A percentile compares a stretch with the other conserved stretches of the same genome.
phyloP scores from a whole-genome alignment of 2,797 vertebrate genomes.

The Malurus splendens region DNA sequence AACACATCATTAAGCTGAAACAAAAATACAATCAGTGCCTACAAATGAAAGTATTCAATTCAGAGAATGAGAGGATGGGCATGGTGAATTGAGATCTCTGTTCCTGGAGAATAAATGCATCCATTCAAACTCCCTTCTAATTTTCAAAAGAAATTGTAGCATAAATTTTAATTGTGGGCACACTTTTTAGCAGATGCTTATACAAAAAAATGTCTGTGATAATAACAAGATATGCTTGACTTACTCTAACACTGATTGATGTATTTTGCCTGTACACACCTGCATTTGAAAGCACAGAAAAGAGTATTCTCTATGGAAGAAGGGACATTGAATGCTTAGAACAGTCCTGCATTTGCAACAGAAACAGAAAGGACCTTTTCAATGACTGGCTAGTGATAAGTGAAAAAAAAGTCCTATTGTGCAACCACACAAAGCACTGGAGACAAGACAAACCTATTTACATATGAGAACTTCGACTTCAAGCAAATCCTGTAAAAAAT shows the following conservation, averaged over 20 bases:
- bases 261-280: background rate
- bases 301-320: background rate
- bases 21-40: background rate
- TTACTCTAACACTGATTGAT: background rate
- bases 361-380: slow-evolving; percentile 33
- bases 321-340: background rate
- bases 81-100: background rate
- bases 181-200: background rate
- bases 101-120: background rate
- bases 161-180: background rate
- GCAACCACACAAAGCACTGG: slow-evolving; percentile 6
- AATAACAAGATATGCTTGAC: background rate
- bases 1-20: background rate
- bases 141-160: background rate
- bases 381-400: background rate
- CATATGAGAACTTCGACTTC: slow-evolving; percentile 22
- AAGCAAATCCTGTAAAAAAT: background rate
- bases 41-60: background rate
- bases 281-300: background rate
- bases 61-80: background rate
- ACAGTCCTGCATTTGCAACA: slow-evolving; percentile 8
- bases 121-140: background rate
- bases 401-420: slow-evolving; percentile 7
- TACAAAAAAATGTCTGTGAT: background rate
- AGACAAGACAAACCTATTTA: slow-evolving; percentile 29